Percentiles rank a stretch among this genome's conserved stretches.
Evolutionary conservation across 1,140 invertebrate genomes (phyloP).

Genomic region (Tribolium castaneum): DNA sequence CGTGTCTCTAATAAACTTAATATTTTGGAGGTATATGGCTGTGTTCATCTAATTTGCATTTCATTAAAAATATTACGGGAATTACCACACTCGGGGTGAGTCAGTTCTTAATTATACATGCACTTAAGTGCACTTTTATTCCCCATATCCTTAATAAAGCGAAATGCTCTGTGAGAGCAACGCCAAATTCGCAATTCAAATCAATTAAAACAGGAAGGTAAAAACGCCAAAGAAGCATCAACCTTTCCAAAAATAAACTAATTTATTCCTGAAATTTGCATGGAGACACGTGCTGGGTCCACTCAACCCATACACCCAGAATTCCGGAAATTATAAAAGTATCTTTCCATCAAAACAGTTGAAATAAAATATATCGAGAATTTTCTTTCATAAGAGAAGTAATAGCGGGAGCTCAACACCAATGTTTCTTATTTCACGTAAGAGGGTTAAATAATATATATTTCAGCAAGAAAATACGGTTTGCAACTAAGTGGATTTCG

Average conservation of each 20-base stretch:
- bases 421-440: not conserved
- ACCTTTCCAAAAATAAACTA: not conserved
- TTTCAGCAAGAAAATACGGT: not conserved
- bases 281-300: not conserved
- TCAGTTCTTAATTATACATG: not conserved
- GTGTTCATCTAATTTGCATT: not conserved
- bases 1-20: not conserved
- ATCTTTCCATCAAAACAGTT: not conserved
- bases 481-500: not conserved
- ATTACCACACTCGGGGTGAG: not conserved
- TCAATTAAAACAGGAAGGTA: not conserved
- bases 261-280: not conserved
- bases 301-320: not conserved
- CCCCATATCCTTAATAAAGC: not conserved
- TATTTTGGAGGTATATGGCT: not conserved
- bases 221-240: not conserved
- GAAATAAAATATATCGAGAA: not conserved
- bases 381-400: not conserved
- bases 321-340: not conserved
- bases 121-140: not conserved
- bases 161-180: not conserved
- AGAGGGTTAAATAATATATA: not conserved
- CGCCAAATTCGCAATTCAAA: not conserved
- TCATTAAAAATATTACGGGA: not conserved
- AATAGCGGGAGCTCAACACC: not conserved